Evolutionary conservation across 2,797 vertebrate species (phyloP), one percentile per base, ranked within the genome.

Genomic region (Falco peregrinus): DNA sequence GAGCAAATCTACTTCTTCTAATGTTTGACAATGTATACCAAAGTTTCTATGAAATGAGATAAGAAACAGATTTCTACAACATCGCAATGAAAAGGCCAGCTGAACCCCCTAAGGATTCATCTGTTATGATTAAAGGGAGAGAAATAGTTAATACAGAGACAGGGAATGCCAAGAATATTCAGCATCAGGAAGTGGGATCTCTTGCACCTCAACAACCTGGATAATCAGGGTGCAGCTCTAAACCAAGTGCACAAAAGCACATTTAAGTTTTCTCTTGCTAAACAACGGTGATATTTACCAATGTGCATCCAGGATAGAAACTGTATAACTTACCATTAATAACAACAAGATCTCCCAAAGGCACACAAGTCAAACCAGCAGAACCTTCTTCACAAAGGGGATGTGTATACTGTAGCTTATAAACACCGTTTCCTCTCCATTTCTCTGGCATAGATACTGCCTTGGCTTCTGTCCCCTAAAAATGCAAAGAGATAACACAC

Each of bases 341-440:
- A 78, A 99, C 98, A 29, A 99, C 95, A 16, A 98, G 94, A 29
- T 97, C 97, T 73, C 98, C 99, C 98, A 99, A 98, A 69, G 98
- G 97, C 93, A 99, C 98, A 2, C 98, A 98, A 48, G 98, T 98
- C 96, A 99, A 97, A 19, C 97, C 97, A n/a, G 98, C 98, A 41
- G 96, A 94, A 95, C 98, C 98, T 63, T 97, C 97, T 33, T 98
- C 99, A 2, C 99, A 99, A 84, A 99, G 98, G 2, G 98, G 98
- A 39, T 99, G 99, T 1, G 93, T 80, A 92, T 99, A 99, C 76
- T 98, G 98, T n/a, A 99, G 98, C 76, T 95, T 98, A 93, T 99
- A 99, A 83, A 99, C 95, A 0, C 99, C 98, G 0, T 86, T 94
- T 2, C 97, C 98, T 80, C 98, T 98, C 99, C 99, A 99, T 4